Percentiles rank a stretch among this genome's conserved stretches.
Evolutionary conservation across 2,113 vertebrate species (phyloP).

Genomic region (Catagonus wagneri): DNA sequence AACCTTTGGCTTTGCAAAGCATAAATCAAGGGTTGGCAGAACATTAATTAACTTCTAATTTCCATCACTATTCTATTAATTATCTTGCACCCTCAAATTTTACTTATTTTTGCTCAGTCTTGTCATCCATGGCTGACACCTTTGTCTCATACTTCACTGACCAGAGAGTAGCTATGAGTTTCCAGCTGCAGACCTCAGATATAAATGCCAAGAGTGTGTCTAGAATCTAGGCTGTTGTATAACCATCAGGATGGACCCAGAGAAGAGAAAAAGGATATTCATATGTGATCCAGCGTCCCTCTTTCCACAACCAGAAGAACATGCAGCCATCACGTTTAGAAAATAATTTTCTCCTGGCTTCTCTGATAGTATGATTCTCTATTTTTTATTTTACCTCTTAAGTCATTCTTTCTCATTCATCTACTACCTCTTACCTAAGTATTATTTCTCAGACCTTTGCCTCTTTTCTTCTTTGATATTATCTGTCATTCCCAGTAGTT

Average conservation of each 20-base stretch:
- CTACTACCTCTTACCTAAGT: not conserved
- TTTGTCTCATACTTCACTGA: not conserved
- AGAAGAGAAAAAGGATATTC: not conserved
- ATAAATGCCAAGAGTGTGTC: not conserved
- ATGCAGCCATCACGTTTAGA: not conserved
- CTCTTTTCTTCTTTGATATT: not conserved
- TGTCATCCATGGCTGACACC: not conserved
- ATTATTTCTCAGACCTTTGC: not conserved
- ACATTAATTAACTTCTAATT: not conserved
- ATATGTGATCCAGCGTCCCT: accelerated
- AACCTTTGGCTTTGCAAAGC: not conserved
- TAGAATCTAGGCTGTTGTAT: not conserved
- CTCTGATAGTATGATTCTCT: not conserved
- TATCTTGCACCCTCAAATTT: not conserved
- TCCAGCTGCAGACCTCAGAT: not conserved
- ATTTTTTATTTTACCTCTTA: not conserved
- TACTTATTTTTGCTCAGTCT: not conserved
- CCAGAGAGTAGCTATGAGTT: not conserved
- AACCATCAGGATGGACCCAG: not conserved
- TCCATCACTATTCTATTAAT: not conserved
- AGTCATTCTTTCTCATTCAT: not conserved
- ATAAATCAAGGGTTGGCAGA: not conserved
- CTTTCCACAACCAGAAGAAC: not conserved
- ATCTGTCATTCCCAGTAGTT: not conserved
- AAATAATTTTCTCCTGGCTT: not conserved